Conservation (phyloP, 2,888 invertebrate genomes). For the Sepiola atlantica region DNA sequence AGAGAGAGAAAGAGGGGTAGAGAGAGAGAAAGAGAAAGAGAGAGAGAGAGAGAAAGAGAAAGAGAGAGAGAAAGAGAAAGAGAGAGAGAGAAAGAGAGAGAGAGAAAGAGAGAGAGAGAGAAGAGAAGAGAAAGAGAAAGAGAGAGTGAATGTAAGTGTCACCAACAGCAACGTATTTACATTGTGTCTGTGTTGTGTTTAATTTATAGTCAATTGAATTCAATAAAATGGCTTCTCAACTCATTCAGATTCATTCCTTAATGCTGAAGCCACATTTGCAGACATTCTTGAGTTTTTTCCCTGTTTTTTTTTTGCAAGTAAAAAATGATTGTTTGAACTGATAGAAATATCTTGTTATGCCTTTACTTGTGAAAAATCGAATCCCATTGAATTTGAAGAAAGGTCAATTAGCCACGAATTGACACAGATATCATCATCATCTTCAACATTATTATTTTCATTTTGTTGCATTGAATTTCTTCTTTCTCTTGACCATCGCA, state of each 20-base stretch:
- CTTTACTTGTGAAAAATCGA: neutral
- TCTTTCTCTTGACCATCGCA: neutral
- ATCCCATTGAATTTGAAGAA: neutral
- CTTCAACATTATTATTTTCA: neutral
- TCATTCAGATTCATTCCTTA: neutral
- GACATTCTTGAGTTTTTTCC: neutral
- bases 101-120: neutral
- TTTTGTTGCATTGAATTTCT: neutral
- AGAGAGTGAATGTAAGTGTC: neutral
- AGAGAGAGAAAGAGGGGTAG: neutral
- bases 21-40: neutral
- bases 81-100: neutral
- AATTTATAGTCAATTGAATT: neutral
- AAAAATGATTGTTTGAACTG: neutral
- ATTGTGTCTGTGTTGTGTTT: neutral
- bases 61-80: too few relatives aligned
- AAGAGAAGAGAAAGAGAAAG: neutral
- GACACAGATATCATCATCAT: neutral
- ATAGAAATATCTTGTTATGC: slow-evolving; percentile 1
- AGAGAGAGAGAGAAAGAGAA: neutral
- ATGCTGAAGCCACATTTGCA: neutral
- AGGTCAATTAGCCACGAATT: neutral
- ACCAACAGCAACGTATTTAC: neutral
- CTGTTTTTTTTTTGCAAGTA: neutral
- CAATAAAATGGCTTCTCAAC: neutral